Conservation (phyloP, 1,140 invertebrate species). For the Rhyacophila brunnea region DNA sequence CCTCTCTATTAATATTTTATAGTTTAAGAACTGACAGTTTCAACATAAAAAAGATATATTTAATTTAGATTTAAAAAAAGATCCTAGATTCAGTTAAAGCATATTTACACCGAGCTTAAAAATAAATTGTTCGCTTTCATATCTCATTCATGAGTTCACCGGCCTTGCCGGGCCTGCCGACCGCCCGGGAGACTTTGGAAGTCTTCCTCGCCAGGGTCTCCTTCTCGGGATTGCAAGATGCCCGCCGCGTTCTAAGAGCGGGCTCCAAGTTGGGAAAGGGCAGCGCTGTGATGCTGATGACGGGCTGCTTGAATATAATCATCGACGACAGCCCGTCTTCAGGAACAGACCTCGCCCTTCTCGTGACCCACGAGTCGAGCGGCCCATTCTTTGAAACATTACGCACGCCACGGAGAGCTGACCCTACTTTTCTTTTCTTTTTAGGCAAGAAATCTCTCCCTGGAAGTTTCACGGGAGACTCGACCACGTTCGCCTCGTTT, state of each 20-base stretch:
- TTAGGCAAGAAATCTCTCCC: conserved; percentile 16
- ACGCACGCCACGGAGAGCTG: conserved; percentile 19
- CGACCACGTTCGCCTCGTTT: conserved; percentile 12
- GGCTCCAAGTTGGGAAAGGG: conserved; percentile 56
- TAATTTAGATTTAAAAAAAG: not conserved
- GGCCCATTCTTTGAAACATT: conserved; percentile 29
- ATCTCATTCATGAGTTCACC: conserved; percentile 32
- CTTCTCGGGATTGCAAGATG: conserved; percentile 37
- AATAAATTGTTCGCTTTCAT: conserved; percentile 28
- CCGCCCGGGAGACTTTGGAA: conserved; percentile 30
- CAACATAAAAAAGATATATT: conserved; percentile 27
- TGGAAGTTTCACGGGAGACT: not conserved
- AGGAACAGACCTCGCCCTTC: conserved; percentile 4
- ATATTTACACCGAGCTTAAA: conserved; percentile 33
- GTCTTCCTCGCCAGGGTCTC: conserved; percentile 30
- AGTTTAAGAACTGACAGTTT: conserved; percentile 17
- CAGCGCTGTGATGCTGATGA: conserved; percentile 22
- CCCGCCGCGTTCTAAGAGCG: conserved; percentile 53
- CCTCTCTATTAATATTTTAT: conserved; percentile 15
- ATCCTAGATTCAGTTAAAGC: conserved; percentile 9
- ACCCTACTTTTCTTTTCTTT: conserved; percentile 25
- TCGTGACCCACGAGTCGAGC: conserved; percentile 29
- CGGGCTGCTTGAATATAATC: conserved; percentile 24
- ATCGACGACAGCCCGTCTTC: not conserved
- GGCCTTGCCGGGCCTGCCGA: conserved; percentile 30